Conservation (phyloP, 2,888 invertebrate genomes). For the Calliopum simillimum region DNA sequence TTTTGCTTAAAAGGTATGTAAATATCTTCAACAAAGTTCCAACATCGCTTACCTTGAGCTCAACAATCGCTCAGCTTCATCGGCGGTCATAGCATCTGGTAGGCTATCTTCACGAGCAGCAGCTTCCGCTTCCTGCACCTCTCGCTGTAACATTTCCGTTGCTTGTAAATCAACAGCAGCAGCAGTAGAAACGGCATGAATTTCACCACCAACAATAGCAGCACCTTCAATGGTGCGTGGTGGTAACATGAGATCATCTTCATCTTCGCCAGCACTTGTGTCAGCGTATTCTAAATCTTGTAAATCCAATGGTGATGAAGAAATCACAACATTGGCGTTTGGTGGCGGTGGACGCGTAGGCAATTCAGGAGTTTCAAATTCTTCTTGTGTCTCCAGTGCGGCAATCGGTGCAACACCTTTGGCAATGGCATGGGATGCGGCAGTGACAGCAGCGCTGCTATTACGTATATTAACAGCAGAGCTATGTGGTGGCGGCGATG, state of each 20-base stretch:
- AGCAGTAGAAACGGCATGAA: too few species aligned
- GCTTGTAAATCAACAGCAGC: constrained; percentile 6
- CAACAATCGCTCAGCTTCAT: constrained; percentile 88
- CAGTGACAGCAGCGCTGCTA: constrained; percentile 44
- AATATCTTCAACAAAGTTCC: constrained; percentile 6
- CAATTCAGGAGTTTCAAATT: constrained; percentile 56
- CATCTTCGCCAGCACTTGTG: constrained; percentile 70
- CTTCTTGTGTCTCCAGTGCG: constrained; percentile 61
- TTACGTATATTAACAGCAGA: constrained; percentile 33
- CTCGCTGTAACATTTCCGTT: constrained; percentile 27
- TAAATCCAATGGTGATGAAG: constrained; percentile 68
- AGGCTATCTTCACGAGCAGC: constrained; percentile 60
- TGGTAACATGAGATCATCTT: constrained; percentile 47
- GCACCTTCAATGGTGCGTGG: constrained; percentile 37
- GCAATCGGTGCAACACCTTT: constrained; percentile 63
- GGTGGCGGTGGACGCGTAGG: constrained; percentile 57
- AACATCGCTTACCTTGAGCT: constrained; percentile 78
- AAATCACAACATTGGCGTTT: constrained; percentile 61
- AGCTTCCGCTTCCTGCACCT: constrained; percentile 17
- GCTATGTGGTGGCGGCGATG: constrained; percentile 39
- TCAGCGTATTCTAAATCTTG: constrained; percentile 72
- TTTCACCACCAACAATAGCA: neutral
- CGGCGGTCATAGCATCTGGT: constrained; percentile 80
- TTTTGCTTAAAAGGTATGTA: constrained; percentile 33
- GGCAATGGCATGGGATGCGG: constrained; percentile 46